Evolutionary conservation across 2,113 vertebrate species (phyloP).

Genomic region (Octodon degus): DNA sequence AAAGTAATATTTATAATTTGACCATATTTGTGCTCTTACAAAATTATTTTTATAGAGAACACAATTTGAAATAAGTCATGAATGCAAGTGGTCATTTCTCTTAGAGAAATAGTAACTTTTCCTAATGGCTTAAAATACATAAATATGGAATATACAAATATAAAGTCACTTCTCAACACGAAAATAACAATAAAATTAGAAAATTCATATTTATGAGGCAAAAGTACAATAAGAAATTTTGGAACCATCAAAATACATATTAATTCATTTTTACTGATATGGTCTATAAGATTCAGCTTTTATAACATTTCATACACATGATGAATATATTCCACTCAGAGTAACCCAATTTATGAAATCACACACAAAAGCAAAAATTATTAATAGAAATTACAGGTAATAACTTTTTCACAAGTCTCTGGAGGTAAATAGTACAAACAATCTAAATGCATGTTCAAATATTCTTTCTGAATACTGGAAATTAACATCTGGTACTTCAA

Average conservation of each 20-base stretch:
- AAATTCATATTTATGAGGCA: neutral
- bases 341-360: neutral
- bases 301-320: conserved; percentile 19
- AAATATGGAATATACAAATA: neutral
- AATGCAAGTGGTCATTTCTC: neutral
- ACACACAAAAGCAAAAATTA: neutral
- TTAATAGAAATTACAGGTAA: neutral
- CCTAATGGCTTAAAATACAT: neutral
- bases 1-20: neutral
- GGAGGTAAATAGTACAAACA: neutral
- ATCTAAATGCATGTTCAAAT: neutral
- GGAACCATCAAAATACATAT: neutral
- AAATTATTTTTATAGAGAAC: neutral
- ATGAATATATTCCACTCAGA: conserved; percentile 8
- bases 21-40: neutral
- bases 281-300: conserved; percentile 23
- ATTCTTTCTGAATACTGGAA: conserved; percentile 20
- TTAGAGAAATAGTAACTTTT: neutral
- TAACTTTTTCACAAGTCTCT: neutral
- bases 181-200: neutral
- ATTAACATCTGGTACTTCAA: neutral
- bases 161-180: neutral
- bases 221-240: neutral
- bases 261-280: neutral
- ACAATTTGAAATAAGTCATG: neutral